These are phyloP conservation scores for Oeneis ivallda DNA, from an alignment of 2,888 invertebrate genomes.

Conservation along the genomic window DNA sequence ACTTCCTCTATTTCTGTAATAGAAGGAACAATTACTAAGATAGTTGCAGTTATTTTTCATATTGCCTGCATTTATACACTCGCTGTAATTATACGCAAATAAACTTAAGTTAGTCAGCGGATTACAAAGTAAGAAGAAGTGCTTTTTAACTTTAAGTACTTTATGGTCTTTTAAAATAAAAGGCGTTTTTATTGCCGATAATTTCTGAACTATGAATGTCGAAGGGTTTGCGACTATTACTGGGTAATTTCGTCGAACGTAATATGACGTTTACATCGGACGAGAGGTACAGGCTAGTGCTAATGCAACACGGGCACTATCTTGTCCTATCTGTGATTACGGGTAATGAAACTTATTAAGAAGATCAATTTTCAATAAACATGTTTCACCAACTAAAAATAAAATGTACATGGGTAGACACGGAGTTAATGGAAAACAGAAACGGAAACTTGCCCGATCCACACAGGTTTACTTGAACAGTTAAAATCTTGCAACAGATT, in stretches of 20 bases:
- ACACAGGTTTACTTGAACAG: not conserved
- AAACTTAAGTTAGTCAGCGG: slow-evolving; percentile 28
- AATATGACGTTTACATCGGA: slow-evolving; percentile 63
- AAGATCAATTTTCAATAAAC: slow-evolving; percentile 27
- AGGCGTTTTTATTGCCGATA: slow-evolving; percentile 76
- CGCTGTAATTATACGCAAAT: slow-evolving; percentile 34
- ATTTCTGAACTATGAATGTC: slow-evolving; percentile 78
- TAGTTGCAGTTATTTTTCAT: slow-evolving; percentile 20
- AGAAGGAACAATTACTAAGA: slow-evolving; percentile 12
- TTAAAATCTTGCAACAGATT: not conserved
- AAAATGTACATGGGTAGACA: not conserved
- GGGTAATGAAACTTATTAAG: slow-evolving; percentile 29
- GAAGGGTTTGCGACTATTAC: slow-evolving; percentile 73
- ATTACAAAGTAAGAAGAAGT: slow-evolving; percentile 32
- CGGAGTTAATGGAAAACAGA: too few relatives aligned
- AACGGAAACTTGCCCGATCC: not conserved
- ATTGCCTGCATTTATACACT: slow-evolving; percentile 28
- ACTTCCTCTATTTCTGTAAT: slow-evolving; percentile 27
- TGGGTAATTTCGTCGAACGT: slow-evolving; percentile 70
- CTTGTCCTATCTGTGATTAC: slow-evolving; percentile 56
- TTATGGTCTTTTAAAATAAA: slow-evolving; percentile 61
- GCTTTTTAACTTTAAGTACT: slow-evolving; percentile 51
- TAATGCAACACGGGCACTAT: slow-evolving; percentile 72
- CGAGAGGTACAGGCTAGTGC: slow-evolving; percentile 61
- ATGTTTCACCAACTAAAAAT: not conserved